A percentile compares a stretch with the other conserved stretches of the same genome.
Evolutionary conservation across 2,888 invertebrate species (phyloP).

Genomic region (Chelonus formosanus): DNA sequence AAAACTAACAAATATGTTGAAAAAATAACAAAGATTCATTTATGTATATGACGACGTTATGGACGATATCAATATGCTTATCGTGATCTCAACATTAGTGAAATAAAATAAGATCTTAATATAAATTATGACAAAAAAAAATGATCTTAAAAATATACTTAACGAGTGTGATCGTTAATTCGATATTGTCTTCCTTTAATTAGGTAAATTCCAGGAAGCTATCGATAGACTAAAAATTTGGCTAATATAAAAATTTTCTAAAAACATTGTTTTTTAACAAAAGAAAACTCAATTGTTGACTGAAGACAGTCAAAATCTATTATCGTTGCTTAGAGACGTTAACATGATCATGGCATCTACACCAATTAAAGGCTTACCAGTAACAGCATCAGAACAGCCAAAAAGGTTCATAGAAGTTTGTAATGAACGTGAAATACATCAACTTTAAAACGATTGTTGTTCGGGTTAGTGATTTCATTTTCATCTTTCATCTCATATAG

Average conservation of each 20-base stretch:
- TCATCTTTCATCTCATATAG: too few species aligned
- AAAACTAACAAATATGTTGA: conserved; percentile 79
- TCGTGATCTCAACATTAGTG: conserved; percentile 84
- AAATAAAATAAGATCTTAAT: conserved; percentile 89
- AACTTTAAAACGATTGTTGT: too few species aligned
- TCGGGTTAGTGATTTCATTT: too few species aligned
- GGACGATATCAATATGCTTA: conserved; percentile 88
- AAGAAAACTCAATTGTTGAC: conserved; percentile 95
- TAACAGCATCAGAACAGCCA: conserved; percentile 96
- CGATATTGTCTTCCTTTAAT: conserved; percentile 91
- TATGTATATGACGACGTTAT: conserved; percentile 78
- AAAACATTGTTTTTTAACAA: conserved; percentile 96
- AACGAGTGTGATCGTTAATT: conserved; percentile 90
- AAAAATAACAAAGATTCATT: conserved; percentile 86
- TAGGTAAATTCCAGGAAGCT: conserved; percentile 97
- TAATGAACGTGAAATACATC: conserved; percentile 91
- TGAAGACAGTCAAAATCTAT: conserved; percentile 92
- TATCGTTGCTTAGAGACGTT: conserved; percentile 94
- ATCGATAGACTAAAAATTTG: conserved; percentile 93
- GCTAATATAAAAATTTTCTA: conserved; percentile 96
- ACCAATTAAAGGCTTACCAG: conserved; percentile 97
- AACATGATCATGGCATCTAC: conserved; percentile 92
- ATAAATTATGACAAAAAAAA: conserved; percentile 93
- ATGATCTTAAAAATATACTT: conserved; percentile 86
- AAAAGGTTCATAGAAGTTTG: conserved; percentile 96